Base-by-base conservation (phyloP, 2,888 invertebrate genomes). In the Athalia cordata region DNA sequence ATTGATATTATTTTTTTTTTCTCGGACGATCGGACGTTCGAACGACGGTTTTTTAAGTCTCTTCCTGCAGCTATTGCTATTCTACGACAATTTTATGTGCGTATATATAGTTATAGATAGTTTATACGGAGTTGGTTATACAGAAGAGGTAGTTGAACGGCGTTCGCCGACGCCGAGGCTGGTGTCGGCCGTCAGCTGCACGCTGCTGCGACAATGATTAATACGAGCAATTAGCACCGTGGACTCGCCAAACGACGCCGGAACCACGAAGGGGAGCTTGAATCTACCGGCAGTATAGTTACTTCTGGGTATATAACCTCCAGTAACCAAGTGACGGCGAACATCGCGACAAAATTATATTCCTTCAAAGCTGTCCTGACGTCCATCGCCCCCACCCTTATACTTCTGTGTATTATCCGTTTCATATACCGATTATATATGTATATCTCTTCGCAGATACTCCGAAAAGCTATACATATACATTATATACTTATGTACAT, bases 301-400 rank as follows among this genome's bases (percentile, higher is more conserved):
- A 29, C 29, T 29, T 29, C 29, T 29, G 2, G 29, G 29, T 29
- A 29, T 29, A 29, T 29, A 29, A 29, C 29, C 29, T 29, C 55
- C n/a, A 55, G 9, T 11, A 55, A n/a, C 55, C n/a, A 55, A n/a
- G 11, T 55, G 55, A 9, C 55, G 64, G 62, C 62, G 61, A 75
- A 75, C 75, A 75, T 75, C 52, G 75, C 75, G 75, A 75, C 75
- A 75, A 75, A 75, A 75, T 75, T 75, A 75, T 75, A 61, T 75
- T 75, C 75, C 70, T 57, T 15, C 7, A 50, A 55, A n/a, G 29
- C 3, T 55, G 70, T 57, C 29, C 29, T 29, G 29, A 29, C 29
- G 29, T 29, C 43, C 43, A 29, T 45, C 7, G n/a, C 70, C 55
- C 70, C 3, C 7, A 67, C 70, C 47, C 45, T 47, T 11, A 59